phyloP scores from a whole-genome alignment of 2,888 invertebrate species.

The Tipula confusa region DNA sequence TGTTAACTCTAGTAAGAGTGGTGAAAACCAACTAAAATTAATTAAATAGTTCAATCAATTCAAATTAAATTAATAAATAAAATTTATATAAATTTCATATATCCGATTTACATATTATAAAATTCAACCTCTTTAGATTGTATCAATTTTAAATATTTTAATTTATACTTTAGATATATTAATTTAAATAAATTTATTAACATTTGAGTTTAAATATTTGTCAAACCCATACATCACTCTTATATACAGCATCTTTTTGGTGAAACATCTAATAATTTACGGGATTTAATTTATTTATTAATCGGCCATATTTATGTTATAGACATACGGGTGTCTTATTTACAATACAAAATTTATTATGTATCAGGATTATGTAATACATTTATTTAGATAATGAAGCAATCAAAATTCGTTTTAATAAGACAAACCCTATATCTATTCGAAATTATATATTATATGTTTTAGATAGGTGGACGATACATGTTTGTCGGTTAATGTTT shows the following conservation, averaged over 20 bases:
- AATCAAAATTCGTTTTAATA: neutral
- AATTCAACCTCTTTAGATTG: neutral
- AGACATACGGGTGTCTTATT: neutral
- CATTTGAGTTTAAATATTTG: neutral
- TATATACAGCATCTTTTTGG: neutral
- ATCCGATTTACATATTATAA: neutral
- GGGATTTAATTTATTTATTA: neutral
- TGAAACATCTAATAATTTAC: neutral
- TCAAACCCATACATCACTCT: slow-evolving; percentile 8
- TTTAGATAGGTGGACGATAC: too few species aligned
- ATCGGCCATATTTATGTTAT: neutral
- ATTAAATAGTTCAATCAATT: neutral
- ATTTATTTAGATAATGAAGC: neutral
- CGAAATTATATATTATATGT: too few species aligned
- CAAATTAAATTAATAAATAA: neutral
- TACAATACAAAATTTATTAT: neutral
- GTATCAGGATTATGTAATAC: neutral
- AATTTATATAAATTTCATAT: neutral
- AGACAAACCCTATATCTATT: neutral
- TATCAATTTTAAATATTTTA: neutral
- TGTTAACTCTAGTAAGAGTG: too few species aligned
- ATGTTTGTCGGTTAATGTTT: neutral
- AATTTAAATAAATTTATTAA: neutral
- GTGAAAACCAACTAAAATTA: too few species aligned
- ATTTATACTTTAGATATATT: neutral